These are phyloP conservation scores for Eristalis pertinax DNA, from an alignment of 2,888 invertebrate genomes.

Conservation along the genomic window DNA sequence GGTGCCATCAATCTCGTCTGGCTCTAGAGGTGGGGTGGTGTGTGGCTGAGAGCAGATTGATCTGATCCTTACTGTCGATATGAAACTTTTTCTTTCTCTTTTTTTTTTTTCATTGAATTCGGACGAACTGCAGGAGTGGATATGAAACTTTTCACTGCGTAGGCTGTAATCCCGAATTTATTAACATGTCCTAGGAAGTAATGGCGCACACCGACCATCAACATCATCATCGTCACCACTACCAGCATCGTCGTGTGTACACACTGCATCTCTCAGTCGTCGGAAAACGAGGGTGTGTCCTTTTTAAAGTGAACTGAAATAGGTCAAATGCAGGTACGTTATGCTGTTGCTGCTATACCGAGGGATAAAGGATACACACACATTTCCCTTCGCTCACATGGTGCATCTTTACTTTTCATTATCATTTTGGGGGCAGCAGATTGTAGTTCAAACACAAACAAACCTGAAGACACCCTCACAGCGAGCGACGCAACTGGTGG, in stretches of 20 bases:
- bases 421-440: constrained; percentile 51
- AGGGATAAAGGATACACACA: constrained; percentile 14
- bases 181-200: constrained; percentile 12
- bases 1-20: constrained; percentile 11
- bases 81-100: not conserved
- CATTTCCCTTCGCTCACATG: constrained; percentile 19
- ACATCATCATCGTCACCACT: not conserved
- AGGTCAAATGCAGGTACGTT: constrained; percentile 67
- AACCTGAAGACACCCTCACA: not conserved
- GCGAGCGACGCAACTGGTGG: constrained; percentile 57
- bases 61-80: not conserved
- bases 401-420: constrained; percentile 69
- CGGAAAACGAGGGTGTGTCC: constrained; percentile 65
- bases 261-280: constrained; percentile 5
- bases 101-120: not conserved
- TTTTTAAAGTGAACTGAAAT: constrained; percentile 43
- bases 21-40: not conserved
- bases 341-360: constrained; percentile 8
- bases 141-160: constrained; percentile 21
- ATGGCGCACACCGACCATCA: not conserved
- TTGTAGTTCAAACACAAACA: constrained; percentile 35
- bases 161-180: constrained; percentile 31
- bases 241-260: not conserved
- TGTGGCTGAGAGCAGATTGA: not conserved
- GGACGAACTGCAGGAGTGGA: not conserved